phyloP scores from a whole-genome alignment of 2,797 vertebrate species.

The Sparus aurata region DNA sequence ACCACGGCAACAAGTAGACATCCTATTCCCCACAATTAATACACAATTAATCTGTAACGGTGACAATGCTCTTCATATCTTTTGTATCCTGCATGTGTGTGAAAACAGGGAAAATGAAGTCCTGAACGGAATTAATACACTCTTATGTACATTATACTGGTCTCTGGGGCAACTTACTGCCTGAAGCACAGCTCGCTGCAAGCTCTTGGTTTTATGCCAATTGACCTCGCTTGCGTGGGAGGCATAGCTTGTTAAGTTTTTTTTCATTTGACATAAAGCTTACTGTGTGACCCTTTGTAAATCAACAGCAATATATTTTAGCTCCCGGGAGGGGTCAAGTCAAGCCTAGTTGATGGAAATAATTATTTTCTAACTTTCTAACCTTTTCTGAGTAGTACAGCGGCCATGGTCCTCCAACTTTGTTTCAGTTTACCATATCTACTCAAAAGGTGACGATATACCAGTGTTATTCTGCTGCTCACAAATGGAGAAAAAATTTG shows the following conservation, averaged over 20 bases:
- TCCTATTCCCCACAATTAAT: slow-evolving; percentile 24
- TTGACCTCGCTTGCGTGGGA: slow-evolving; percentile 24
- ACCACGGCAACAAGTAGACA: slow-evolving; percentile 50
- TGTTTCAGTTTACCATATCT: background rate
- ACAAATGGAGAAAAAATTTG: background rate
- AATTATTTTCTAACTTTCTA: slow-evolving; percentile 30
- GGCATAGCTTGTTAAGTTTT: background rate
- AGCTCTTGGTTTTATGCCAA: slow-evolving; percentile 9
- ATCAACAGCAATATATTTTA: slow-evolving; percentile 20
- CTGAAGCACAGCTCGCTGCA: background rate
- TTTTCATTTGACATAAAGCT: background rate
- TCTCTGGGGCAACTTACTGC: slow-evolving; percentile 9
- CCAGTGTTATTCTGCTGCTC: background rate
- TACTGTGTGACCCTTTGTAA: slow-evolving; percentile 16
- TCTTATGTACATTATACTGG: background rate
- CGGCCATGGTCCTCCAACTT: background rate
- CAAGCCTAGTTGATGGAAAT: background rate
- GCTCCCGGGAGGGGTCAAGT: background rate
- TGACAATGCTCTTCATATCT: background rate
- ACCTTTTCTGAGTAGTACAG: slow-evolving; percentile 19
- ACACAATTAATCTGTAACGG: slow-evolving; percentile 22
- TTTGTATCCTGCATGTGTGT: background rate
- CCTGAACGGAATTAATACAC: background rate
- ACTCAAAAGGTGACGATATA: background rate
- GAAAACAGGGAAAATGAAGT: background rate